Evolutionary conservation across 2,888 invertebrate species (phyloP).

Genomic region (Pristionchus fissidentatus): DNA sequence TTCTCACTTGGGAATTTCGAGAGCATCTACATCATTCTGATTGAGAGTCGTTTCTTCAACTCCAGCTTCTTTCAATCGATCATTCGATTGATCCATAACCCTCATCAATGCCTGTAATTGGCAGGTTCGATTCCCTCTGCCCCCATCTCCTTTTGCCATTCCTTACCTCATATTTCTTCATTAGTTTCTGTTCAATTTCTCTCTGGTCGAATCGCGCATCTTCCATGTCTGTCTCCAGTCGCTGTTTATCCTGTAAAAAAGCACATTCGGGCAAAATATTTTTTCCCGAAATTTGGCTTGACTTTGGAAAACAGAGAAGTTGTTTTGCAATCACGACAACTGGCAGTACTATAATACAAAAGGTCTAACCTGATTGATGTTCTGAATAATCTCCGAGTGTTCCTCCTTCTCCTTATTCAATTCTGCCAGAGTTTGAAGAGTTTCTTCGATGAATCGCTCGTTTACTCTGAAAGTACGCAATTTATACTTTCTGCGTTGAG

Average conservation of each 20-base stretch:
- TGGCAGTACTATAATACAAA: not conserved
- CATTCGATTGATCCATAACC: slow-evolving; percentile 67
- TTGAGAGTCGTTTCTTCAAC: slow-evolving; percentile 55
- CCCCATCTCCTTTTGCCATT: not conserved
- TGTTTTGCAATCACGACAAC: too few species aligned
- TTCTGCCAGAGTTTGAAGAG: slow-evolving; percentile 67
- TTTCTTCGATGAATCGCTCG: slow-evolving; percentile 62
- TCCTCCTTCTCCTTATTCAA: slow-evolving; percentile 70
- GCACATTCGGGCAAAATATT: not conserved
- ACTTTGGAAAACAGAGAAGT: too few species aligned
- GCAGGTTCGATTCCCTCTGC: not conserved
- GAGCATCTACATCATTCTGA: slow-evolving; percentile 61
- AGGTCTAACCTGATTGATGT: slow-evolving; percentile 70
- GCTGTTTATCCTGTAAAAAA: slow-evolving; percentile 65
- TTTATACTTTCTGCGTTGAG: not conserved
- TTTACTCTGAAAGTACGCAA: slow-evolving; percentile 4
- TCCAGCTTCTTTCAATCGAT: slow-evolving; percentile 65
- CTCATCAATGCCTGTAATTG: slow-evolving; percentile 50
- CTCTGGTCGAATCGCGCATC: slow-evolving; percentile 63
- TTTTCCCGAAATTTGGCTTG: too few species aligned
- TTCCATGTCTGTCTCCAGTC: slow-evolving; percentile 63
- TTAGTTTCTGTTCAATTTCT: slow-evolving; percentile 60
- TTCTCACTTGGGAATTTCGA: slow-evolving; percentile 53
- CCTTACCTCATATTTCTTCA: slow-evolving; percentile 53
- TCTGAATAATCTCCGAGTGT: slow-evolving; percentile 72